Conservation (phyloP, 2,888 invertebrate genomes). For the Pediacus dermestoides region DNA sequence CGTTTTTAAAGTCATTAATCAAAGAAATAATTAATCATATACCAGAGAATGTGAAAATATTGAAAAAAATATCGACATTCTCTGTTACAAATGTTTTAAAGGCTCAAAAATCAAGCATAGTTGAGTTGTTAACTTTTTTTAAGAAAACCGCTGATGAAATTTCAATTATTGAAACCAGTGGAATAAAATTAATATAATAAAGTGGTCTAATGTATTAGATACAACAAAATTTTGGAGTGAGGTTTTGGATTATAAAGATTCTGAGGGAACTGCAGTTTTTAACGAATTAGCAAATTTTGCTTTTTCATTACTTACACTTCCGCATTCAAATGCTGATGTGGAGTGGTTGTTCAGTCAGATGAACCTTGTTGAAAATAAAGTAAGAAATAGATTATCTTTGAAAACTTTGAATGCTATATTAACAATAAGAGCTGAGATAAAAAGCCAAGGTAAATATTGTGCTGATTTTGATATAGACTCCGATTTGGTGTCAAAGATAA, state of each 20-base stretch:
- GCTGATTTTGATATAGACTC: background rate
- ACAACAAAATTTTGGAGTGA: constrained; percentile 14
- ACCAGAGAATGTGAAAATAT: constrained; percentile 12
- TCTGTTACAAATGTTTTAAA: constrained; percentile 11
- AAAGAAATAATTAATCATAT: constrained; percentile 11
- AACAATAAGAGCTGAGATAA: background rate
- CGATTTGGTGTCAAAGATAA: too few species aligned
- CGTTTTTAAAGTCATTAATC: constrained; percentile 9
- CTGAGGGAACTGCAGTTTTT: constrained; percentile 49
- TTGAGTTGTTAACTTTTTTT: background rate
- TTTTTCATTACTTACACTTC: constrained; percentile 16
- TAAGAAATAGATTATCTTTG: constrained; percentile 15
- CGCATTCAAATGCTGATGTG: constrained; percentile 25
- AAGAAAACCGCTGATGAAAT: constrained; percentile 6
- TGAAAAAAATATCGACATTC: constrained; percentile 11
- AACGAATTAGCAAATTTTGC: constrained; percentile 15
- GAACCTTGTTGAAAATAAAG: constrained; percentile 22
- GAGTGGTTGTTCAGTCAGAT: constrained; percentile 21
- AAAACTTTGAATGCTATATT: constrained; percentile 4
- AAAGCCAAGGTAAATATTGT: constrained; percentile 2
- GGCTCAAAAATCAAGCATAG: background rate
- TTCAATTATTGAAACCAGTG: background rate
- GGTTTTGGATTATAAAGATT: constrained; percentile 27
- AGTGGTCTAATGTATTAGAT: constrained; percentile 1
- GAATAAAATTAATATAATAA: background rate